phyloP scores from a whole-genome alignment of 2,113 vertebrate species.

The Chaetodon auriga region DNA sequence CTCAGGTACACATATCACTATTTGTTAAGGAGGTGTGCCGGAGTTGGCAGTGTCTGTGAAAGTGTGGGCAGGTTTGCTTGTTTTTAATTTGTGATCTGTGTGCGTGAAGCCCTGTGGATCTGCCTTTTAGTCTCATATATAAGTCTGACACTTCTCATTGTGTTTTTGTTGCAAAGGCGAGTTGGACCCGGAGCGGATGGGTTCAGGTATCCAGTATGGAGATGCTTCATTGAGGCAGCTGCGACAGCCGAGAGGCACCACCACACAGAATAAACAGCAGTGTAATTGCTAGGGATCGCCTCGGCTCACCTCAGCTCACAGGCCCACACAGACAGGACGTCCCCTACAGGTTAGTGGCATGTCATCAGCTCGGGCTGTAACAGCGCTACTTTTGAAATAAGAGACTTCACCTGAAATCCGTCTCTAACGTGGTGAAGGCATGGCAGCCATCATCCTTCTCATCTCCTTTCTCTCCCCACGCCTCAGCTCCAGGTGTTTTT shows the following conservation, averaged over 20 bases:
- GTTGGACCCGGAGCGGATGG: conserved; percentile 95
- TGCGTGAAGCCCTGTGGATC: background rate
- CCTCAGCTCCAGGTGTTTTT: conserved; percentile 77
- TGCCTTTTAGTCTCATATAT: background rate
- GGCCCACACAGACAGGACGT: conserved; percentile 57
- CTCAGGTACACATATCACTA: conserved; percentile 83
- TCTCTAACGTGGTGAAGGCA: background rate
- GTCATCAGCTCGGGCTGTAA: background rate
- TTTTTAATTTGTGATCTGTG: background rate
- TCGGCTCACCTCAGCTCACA: conserved; percentile 35
- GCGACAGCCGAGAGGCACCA: conserved; percentile 88
- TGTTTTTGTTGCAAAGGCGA: conserved; percentile 84
- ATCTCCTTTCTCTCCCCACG: conserved; percentile 9
- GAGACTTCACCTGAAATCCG: background rate
- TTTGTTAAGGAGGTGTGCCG: conserved; percentile 22
- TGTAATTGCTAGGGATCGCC: conserved; percentile 89
- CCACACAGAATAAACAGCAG: conserved; percentile 88
- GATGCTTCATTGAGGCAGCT: conserved; percentile 91
- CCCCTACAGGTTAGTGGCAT: conserved; percentile 69
- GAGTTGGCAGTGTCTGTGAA: background rate
- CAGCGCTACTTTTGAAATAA: background rate
- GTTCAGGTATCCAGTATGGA: conserved; percentile 94
- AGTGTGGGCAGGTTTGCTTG: background rate
- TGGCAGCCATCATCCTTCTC: background rate
- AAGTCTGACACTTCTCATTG: background rate